Evolutionary conservation across 2,797 vertebrate genomes (phyloP).

Genomic region (Carcharodon carcharias): DNA sequence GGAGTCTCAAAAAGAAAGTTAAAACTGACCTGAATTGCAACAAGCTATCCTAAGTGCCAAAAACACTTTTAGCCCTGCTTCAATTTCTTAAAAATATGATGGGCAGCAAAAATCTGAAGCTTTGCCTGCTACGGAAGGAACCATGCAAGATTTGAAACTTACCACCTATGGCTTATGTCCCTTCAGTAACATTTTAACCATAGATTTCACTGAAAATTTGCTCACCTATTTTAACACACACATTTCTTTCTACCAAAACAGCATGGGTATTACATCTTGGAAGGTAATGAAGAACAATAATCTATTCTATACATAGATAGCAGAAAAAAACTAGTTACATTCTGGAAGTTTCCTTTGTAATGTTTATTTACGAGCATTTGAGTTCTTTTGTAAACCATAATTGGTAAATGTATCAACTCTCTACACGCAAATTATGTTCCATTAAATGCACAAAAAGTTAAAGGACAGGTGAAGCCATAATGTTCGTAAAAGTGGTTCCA

Average conservation of each 20-base stretch:
- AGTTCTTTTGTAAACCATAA: background rate
- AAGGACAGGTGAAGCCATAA: background rate
- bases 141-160: background rate
- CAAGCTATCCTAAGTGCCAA: background rate
- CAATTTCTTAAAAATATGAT: background rate
- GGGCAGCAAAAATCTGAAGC: background rate
- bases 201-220: background rate
- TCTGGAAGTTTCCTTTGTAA: background rate
- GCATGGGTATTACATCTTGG: background rate
- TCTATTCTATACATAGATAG: background rate
- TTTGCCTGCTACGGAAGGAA: background rate
- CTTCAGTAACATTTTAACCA: background rate
- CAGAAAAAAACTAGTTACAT: background rate
- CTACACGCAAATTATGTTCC: background rate
- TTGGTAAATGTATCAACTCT: background rate
- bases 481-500: background rate
- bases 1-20: background rate
- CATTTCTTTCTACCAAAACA: background rate
- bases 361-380: background rate
- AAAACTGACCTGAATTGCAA: background rate
- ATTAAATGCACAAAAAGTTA: background rate
- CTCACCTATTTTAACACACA: background rate
- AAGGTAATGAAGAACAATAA: background rate
- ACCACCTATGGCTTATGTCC: background rate
- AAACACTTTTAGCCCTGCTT: background rate